Conservation (phyloP, 2,797 vertebrate genomes). For the Channallabes apus region DNA sequence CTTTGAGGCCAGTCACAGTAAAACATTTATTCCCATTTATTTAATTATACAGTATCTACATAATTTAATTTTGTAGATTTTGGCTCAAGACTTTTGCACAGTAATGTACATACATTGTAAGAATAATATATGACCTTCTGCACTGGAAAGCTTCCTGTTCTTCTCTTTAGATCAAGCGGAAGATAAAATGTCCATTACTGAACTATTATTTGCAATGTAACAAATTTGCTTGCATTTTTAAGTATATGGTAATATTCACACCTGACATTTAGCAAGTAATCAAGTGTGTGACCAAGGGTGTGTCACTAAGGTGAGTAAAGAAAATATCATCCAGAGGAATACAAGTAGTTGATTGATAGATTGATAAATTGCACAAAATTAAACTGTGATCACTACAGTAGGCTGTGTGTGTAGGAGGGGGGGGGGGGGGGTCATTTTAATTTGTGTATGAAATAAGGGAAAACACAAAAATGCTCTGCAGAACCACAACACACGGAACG, state of each 20-base stretch:
- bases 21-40: too few relatives aligned
- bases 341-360: not conserved
- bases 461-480: not conserved
- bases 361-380: not conserved
- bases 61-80: too few relatives aligned
- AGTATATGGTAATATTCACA: conserved; percentile 2
- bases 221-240: not conserved
- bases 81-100: too few relatives aligned
- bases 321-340: not conserved
- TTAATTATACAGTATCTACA: too few relatives aligned
- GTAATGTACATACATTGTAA: not conserved
- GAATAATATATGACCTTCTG: not conserved
- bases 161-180: not conserved
- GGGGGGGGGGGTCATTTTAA: not conserved
- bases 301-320: not conserved
- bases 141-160: not conserved
- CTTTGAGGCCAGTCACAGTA: too few relatives aligned
- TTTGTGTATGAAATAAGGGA: not conserved
- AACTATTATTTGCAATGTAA: not conserved
- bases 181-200: not conserved
- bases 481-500: not conserved
- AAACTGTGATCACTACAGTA: not conserved
- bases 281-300: not conserved
- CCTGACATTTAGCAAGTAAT: conserved; percentile 3
- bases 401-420: not conserved